Evolutionary conservation across 2,888 invertebrate species (phyloP).

Genomic region (Tenodera sinensis): DNA sequence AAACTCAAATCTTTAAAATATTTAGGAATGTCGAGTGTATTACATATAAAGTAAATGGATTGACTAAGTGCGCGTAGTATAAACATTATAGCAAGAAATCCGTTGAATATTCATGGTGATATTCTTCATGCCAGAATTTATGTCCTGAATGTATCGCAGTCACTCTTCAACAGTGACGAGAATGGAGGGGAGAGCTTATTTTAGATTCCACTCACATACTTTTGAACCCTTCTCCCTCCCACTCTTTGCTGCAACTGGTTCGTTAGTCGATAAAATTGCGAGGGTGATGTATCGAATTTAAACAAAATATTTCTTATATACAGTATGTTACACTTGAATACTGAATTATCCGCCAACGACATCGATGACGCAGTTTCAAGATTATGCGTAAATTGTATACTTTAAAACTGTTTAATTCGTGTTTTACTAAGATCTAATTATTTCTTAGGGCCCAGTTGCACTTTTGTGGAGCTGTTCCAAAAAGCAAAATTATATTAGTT

Average conservation of each 20-base stretch:
- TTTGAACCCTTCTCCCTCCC: background rate
- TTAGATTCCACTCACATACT: slow-evolving; percentile 20
- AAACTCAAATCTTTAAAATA: no score
- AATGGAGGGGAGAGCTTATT: background rate
- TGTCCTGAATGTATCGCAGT: background rate
- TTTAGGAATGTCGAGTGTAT: no score
- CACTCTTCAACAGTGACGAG: background rate
- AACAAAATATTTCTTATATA: background rate
- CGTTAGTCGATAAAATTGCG: slow-evolving; percentile 28
- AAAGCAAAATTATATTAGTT: no score
- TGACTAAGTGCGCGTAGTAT: no score
- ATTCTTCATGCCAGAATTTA: background rate
- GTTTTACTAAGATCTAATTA: no score
- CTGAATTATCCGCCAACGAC: background rate
- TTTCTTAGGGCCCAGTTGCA: no score
- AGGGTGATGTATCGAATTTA: slow-evolving; percentile 27
- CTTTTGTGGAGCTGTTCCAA: no score
- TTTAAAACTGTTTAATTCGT: no score
- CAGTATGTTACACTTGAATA: background rate
- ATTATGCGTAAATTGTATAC: no score
- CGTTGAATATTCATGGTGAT: no score
- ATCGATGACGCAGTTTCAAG: background rate
- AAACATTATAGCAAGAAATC: no score
- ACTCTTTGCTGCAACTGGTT: slow-evolving; percentile 16
- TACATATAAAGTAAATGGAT: no score